Percentiles rank a stretch among this genome's conserved stretches.
These are phyloP conservation scores for Apaloderma vittatum DNA, from an alignment of 2,113 vertebrate genomes.

Conservation along the genomic window DNA sequence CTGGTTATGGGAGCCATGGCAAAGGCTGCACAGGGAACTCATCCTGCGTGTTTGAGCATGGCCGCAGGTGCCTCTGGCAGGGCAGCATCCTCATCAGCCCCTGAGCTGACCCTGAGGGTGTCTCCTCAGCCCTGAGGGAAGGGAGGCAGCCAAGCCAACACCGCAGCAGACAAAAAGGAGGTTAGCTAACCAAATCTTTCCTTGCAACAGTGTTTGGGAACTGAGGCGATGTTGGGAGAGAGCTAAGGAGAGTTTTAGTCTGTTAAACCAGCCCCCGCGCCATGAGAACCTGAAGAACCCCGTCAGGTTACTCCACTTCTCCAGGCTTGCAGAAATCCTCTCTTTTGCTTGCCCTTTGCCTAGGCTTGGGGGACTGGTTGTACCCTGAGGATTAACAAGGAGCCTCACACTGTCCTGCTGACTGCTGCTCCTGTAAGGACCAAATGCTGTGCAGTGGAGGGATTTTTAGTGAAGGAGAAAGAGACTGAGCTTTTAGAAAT, in stretches of 20 bases:
- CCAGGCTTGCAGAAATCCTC: background rate
- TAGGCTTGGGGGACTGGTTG: accelerated
- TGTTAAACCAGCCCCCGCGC: background rate
- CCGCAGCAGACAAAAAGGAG: background rate
- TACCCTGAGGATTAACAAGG: background rate
- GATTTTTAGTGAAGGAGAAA: background rate
- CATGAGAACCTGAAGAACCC: background rate
- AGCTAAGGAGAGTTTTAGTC: background rate
- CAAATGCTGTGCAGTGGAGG: too few relatives aligned
- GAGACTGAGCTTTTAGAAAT: background rate
- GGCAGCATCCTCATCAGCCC: background rate
- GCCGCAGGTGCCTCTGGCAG: background rate
- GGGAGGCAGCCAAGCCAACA: background rate
- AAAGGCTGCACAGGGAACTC: background rate
- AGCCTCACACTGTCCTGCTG: background rate
- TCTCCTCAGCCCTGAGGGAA: background rate
- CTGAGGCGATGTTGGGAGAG: background rate
- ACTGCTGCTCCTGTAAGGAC: accelerated
- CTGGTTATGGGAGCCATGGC: accelerated
- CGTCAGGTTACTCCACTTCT: accelerated
- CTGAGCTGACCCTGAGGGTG: accelerated
- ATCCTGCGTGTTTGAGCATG: accelerated
- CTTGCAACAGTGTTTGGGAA: background rate
- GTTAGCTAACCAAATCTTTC: background rate
- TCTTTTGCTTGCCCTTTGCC: accelerated